A percentile compares a stretch with the other conserved stretches of the same genome.
Evolutionary conservation across 2,888 invertebrate species (phyloP).

Genomic region (Caradrina kadenii): DNA sequence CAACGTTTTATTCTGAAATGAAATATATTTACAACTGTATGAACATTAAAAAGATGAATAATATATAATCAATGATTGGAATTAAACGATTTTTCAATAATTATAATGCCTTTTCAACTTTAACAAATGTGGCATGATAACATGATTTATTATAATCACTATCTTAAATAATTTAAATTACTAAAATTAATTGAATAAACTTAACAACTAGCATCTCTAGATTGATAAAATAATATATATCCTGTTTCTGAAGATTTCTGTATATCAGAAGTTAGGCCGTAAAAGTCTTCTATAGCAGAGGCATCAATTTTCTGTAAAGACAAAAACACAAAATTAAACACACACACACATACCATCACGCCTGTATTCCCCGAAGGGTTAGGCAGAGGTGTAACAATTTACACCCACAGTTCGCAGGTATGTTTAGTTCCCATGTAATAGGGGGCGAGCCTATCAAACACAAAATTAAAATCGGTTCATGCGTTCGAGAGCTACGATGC

Average conservation of each 20-base stretch:
- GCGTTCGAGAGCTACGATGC: no score
- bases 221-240: conserved; percentile 99
- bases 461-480: no score
- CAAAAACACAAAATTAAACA: no score
- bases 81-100: conserved; percentile 84
- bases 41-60: conserved; percentile 73
- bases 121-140: conserved; percentile 88
- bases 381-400: no score
- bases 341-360: no score
- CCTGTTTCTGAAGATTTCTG: conserved; percentile 99
- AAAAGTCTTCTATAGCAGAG: conserved; percentile 99
- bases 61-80: conserved; percentile 77
- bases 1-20: conserved; percentile 83
- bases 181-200: conserved; percentile 82
- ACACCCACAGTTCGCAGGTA: no score
- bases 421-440: no score
- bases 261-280: conserved; percentile 99
- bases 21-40: conserved; percentile 86
- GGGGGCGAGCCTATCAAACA: no score
- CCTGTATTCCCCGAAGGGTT: no score
- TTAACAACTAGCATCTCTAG: conserved; percentile 94
- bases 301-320: conserved; percentile 98
- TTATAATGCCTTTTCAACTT: conserved; percentile 87
- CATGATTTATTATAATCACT: conserved; percentile 82
- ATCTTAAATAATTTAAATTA: conserved; percentile 86